Evolutionary conservation across 2,888 invertebrate species (phyloP), one percentile per base, ranked within the genome.

Genomic region (Protula sp.): DNA sequence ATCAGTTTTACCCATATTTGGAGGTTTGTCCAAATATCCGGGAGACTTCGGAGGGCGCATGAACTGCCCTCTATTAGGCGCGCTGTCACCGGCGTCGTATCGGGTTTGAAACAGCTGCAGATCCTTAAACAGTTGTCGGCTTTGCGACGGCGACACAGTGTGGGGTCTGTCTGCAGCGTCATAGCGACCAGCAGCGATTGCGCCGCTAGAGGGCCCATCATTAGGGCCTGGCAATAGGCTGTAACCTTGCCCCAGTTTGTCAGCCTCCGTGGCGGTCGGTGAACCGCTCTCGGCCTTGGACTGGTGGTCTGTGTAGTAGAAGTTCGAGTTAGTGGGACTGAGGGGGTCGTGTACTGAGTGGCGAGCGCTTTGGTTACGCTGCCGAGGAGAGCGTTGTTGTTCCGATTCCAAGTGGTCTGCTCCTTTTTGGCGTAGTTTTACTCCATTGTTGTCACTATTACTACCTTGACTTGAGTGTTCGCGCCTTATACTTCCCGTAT

Each of bases 181-280:
- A n/a, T n/a, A n/a, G 5, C 5, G 55, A 3, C 27, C n/a, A 47
- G 28, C 27, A 3, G 14, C 22, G 28, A 38, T 26, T 5, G 3
- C 51, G 22, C 45, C 30, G 3, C 57, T 53, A 2, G 51, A 48
- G 27, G 27, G 31, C 2, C 54, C 45, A 31, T 30, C 58, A 2
- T 38, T 31, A 22, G 53, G 38, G 24, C 60, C 45, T n/a, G 55
- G 48, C 61, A 61, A 30, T 14, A 55, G 45, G 30, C 61, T 55
- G 54, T 63, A 63, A 5, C 58, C 61, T 31, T 63, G 63, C 5
- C 63, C 63, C 61, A 61, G 53, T 22, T 55, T 61, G 59, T 5
- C 29, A 5, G 5, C 29, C 26, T 50, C 30, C 29, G 56, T 9
- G 48, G 5, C 2, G 22, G 2, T 19, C 14, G 48, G 29, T n/a